Evolutionary conservation across 2,797 vertebrate genomes (phyloP).

Genomic region (Chelonia mydas): DNA sequence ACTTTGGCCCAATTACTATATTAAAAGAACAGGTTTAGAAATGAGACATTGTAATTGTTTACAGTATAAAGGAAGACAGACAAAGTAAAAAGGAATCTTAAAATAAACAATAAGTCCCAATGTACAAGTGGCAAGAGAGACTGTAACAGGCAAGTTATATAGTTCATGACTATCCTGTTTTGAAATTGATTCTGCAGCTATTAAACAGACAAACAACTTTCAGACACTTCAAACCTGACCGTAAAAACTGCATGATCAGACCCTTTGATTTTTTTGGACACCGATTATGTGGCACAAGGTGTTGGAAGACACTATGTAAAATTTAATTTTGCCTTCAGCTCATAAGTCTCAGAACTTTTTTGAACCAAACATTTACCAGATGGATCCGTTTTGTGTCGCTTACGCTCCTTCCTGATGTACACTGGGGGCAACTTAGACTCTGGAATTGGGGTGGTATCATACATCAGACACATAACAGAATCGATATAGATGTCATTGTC

Average conservation of each 20-base stretch:
- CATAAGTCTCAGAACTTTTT: background rate
- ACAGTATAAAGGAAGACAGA: background rate
- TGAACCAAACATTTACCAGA: constrained; percentile 79
- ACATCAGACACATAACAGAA: constrained; percentile 95
- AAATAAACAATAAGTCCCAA: background rate
- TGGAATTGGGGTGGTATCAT: constrained; percentile 90
- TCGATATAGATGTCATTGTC: constrained; percentile 96
- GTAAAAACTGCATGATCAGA: background rate
- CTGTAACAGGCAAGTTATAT: background rate
- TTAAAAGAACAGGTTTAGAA: background rate
- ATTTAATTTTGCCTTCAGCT: background rate
- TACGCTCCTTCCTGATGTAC: constrained; percentile 93
- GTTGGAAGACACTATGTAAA: background rate
- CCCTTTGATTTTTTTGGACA: background rate
- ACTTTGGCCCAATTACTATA: background rate
- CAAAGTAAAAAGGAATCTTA: background rate
- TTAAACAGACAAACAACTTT: background rate
- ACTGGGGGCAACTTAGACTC: constrained; percentile 92
- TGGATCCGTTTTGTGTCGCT: constrained; percentile 91
- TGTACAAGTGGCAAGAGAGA: background rate
- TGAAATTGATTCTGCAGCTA: background rate
- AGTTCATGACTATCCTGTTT: background rate
- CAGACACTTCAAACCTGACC: background rate
- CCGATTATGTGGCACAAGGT: background rate
- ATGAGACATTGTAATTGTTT: background rate